Base-by-base conservation (phyloP, 1,140 invertebrate genomes). In the Philopotamus ludificatus region DNA sequence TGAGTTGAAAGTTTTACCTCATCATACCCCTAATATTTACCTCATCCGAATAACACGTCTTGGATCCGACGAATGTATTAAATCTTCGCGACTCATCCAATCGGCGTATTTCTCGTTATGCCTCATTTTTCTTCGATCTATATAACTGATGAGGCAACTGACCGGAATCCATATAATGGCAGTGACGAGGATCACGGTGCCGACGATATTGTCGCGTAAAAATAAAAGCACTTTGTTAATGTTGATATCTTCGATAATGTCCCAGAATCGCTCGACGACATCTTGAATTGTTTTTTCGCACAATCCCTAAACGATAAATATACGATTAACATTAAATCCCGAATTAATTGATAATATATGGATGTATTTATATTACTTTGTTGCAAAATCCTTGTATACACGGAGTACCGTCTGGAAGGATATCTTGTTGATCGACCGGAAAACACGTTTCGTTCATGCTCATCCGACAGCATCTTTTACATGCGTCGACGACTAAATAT, bases 351-450 rank as follows among this genome's bases (percentile, higher is more conserved):
- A n/a, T n/a, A n/a, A n/a, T n/a, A n/a, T n/a, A n/a, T n/a, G n/a
- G n/a, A n/a, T n/a, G n/a, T n/a, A n/a, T n/a, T n/a, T 41, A 49
- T 74, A 74, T 70, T 81, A 93, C 92, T 80, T 92, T 90, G 76
- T 95, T 94, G 75, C 95, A 97, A 76, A 95, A 96, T 41, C 95
- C 95, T 82, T 95, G 93, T 73, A 96, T 93, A 75, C 95, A 98
- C 1, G 95, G 94, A 1, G 94, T 95, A 1, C 95, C 95, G 81
- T 97, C 92, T 0, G 93, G 90, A 51, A 97, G 81, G 65, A 92
- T 90, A 76, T 94, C 91, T 58, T 86, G 86, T 21, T 91, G 92
- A 63, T 92, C 91, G 34, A 94, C 89, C 0, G 93, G 91, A 72
- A 91, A 91, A 73, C 94, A 97, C 0, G 93, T 95, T 74, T 93